Evolutionary conservation across 1,140 invertebrate genomes (phyloP).

Genomic region (Paralvinella palmiformis): DNA sequence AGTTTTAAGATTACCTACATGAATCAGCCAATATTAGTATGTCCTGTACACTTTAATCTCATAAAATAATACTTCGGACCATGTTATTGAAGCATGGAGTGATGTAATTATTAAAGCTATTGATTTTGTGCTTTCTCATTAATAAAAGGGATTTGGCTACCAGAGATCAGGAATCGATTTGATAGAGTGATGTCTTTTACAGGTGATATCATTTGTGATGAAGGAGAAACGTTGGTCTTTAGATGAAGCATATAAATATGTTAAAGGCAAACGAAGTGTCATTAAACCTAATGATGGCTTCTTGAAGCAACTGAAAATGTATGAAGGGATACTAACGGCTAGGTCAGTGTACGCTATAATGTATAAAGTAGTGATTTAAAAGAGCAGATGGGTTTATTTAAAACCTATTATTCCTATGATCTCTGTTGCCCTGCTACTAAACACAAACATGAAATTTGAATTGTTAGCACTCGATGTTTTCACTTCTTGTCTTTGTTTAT

Average conservation of each 20-base stretch:
- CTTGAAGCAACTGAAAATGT: slow-evolving; percentile 86
- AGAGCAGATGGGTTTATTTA: background rate
- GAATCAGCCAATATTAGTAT: too few relatives aligned
- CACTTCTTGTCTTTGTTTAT: background rate
- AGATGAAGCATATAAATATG: slow-evolving; percentile 78
- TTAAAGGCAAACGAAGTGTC: slow-evolving; percentile 81
- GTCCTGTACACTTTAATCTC: too few relatives aligned
- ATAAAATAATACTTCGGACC: too few relatives aligned
- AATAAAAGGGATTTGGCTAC: too few relatives aligned
- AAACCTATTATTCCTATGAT: too few relatives aligned
- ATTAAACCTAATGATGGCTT: slow-evolving; percentile 96
- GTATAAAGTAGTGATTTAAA: background rate
- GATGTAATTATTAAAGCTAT: too few relatives aligned
- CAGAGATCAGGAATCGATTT: too few relatives aligned
- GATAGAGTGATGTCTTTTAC: too few relatives aligned
- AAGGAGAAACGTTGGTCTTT: slow-evolving; percentile 94
- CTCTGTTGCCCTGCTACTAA: background rate
- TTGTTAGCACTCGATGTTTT: background rate
- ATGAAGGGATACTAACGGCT: slow-evolving; percentile 78
- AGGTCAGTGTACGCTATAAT: slow-evolving; percentile 61
- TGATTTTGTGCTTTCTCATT: too few relatives aligned
- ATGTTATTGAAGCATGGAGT: too few relatives aligned
- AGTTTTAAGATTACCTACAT: too few relatives aligned
- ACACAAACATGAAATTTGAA: background rate
- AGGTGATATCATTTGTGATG: slow-evolving; percentile 89